A percentile compares a stretch with the other conserved stretches of the same genome.
Evolutionary conservation across 1,140 invertebrate species (phyloP).

Genomic region (Caerostris extrusa): DNA sequence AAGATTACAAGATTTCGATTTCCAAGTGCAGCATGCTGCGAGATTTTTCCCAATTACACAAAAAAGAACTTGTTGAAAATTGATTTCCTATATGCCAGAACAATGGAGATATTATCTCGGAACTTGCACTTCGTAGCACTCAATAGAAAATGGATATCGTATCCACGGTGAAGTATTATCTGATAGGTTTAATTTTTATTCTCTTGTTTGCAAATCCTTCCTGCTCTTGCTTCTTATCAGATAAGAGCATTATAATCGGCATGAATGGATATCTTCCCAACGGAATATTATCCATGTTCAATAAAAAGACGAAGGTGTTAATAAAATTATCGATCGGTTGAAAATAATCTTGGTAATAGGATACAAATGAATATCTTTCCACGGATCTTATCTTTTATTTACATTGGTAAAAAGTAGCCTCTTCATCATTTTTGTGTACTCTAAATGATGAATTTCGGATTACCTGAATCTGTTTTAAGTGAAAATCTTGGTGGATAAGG

Average conservation of each 20-base stretch:
- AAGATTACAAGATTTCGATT: slow-evolving; percentile 41
- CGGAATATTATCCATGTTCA: neutral
- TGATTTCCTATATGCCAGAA: slow-evolving; percentile 1
- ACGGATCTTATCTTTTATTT: neutral
- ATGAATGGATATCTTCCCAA: neutral
- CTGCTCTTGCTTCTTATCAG: slow-evolving; percentile 7
- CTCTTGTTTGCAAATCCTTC: neutral
- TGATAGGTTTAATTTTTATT: slow-evolving; percentile 34
- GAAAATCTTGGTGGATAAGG: no score
- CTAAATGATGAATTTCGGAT: slow-evolving; percentile 28
- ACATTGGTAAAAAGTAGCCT: neutral
- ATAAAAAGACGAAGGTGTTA: slow-evolving; percentile 17
- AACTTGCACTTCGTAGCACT: neutral
- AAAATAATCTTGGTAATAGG: slow-evolving; percentile 35
- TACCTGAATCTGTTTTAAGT: neutral
- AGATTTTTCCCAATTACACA: slow-evolving; percentile 5
- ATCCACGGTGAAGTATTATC: neutral
- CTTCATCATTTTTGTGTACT: neutral
- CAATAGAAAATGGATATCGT: slow-evolving; percentile 29
- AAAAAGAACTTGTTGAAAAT: neutral
- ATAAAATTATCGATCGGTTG: slow-evolving; percentile 4
- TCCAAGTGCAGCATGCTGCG: neutral
- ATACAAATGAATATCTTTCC: slow-evolving; percentile 12
- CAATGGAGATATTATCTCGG: slow-evolving; percentile 34
- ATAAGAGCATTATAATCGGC: neutral